Evolutionary conservation across 92 coral and sea anemone genomes (phyloP).

Genomic region (Meandrina meandrites): DNA sequence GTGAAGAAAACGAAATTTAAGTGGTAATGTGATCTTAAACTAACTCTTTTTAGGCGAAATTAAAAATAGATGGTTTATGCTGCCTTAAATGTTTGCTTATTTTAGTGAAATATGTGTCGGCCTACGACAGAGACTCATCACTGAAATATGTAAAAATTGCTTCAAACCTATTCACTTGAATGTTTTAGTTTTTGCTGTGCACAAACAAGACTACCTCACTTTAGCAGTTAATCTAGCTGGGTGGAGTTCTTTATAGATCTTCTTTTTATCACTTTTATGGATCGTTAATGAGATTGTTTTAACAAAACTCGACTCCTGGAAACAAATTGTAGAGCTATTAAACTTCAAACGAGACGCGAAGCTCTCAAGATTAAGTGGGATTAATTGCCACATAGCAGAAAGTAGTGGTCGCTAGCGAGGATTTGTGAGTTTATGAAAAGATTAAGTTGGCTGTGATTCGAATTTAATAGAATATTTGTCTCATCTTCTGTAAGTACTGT

Average conservation of each 20-base stretch:
- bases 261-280: not conserved
- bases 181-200: not conserved
- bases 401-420: not conserved
- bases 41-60: not conserved
- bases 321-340: conserved; percentile 7
- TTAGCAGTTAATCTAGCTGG: not conserved
- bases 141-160: not conserved
- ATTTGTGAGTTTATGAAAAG: not conserved
- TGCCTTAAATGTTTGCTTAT: not conserved
- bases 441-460: not conserved
- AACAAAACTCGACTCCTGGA: not conserved
- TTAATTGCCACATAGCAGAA: not conserved
- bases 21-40: not conserved
- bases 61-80: not conserved
- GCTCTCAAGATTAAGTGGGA: conserved; percentile 29
- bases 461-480: not conserved
- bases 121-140: not conserved
- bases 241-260: not conserved
- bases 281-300: not conserved
- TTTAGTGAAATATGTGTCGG: not conserved
- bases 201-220: not conserved
- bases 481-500: not conserved
- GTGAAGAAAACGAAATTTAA: not conserved
- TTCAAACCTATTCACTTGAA: not conserved
- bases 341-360: conserved; percentile 32